These are phyloP conservation scores for Melanostoma mellinum DNA, from an alignment of 2,888 invertebrate genomes.

Conservation along the genomic window DNA sequence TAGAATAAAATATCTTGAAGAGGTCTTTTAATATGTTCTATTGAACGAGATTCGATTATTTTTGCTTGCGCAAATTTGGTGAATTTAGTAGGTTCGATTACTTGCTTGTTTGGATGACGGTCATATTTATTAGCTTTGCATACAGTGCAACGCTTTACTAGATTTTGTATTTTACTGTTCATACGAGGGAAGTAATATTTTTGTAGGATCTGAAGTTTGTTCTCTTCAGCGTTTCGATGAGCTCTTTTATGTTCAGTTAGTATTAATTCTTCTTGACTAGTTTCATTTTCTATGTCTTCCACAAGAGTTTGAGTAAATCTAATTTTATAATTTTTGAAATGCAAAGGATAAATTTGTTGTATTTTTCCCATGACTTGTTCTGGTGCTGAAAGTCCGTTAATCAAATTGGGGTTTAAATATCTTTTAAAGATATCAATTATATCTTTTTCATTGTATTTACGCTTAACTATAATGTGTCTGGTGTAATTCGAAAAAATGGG, in stretches of 20 bases:
- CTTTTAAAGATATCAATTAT: slow-evolving; percentile 4
- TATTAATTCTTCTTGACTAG: not conserved
- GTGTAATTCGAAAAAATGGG: slow-evolving; percentile 7
- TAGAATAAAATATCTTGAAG: no score
- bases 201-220: no score
- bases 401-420: slow-evolving; percentile 7
- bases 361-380: slow-evolving; percentile 10
- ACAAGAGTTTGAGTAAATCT: slow-evolving; percentile 1
- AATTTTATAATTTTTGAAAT: slow-evolving; percentile 4
- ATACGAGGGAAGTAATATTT: no score
- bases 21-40: not conserved
- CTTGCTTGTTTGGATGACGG: slow-evolving; percentile 8
- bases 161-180: no score
- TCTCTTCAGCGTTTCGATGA: not conserved
- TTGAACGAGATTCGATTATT: slow-evolving; percentile 21
- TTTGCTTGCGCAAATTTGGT: slow-evolving; percentile 33
- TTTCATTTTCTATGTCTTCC: not conserved
- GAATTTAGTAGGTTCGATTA: slow-evolving; percentile 30
- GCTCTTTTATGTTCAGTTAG: not conserved
- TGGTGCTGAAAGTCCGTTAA: not conserved
- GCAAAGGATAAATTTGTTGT: slow-evolving; percentile 19
- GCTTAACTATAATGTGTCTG: slow-evolving; percentile 12
- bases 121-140: no score
- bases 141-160: no score
- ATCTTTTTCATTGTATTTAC: slow-evolving; percentile 1